A percentile compares a stretch with the other conserved stretches of the same genome.
Evolutionary conservation across 2,113 vertebrate genomes (phyloP).

Genomic region (Fulica atra): DNA sequence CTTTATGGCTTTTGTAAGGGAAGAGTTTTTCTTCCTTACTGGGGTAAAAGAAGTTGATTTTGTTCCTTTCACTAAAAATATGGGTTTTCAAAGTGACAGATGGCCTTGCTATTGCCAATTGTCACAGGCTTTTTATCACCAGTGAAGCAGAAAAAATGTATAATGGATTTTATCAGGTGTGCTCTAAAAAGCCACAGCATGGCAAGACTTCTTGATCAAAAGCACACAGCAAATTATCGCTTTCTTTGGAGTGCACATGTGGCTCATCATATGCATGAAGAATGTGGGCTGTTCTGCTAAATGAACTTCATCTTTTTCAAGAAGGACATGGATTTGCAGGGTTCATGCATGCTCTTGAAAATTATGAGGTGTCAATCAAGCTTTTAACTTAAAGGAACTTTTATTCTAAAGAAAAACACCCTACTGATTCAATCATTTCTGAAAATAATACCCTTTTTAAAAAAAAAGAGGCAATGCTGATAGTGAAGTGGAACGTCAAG

Average conservation of each 20-base stretch:
- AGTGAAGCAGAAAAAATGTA: not conserved
- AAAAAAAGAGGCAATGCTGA: not conserved
- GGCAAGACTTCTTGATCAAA: not conserved
- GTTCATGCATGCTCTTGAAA: not conserved
- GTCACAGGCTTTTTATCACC: conserved; percentile 3
- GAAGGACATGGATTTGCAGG: not conserved
- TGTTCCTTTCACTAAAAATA: not conserved
- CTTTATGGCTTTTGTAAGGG: not conserved
- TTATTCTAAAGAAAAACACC: not conserved
- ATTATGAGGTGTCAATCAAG: not conserved
- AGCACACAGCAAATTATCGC: not conserved
- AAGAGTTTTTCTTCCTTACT: not conserved
- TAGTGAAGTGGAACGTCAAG: not conserved
- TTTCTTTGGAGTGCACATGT: not conserved
- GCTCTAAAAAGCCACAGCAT: not conserved
- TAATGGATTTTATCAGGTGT: conserved; percentile 38
- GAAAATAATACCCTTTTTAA: not conserved
- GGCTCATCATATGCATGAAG: not conserved
- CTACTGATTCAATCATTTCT: not conserved
- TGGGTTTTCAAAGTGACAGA: not conserved
- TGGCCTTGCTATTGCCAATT: not conserved
- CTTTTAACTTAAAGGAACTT: not conserved
- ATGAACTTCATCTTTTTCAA: not conserved
- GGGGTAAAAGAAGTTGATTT: not conserved
- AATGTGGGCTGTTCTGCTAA: not conserved